Percentiles rank a stretch among this genome's conserved stretches.
Evolutionary conservation across 2,888 invertebrate genomes (phyloP).

Genomic region (Sipha maydis): DNA sequence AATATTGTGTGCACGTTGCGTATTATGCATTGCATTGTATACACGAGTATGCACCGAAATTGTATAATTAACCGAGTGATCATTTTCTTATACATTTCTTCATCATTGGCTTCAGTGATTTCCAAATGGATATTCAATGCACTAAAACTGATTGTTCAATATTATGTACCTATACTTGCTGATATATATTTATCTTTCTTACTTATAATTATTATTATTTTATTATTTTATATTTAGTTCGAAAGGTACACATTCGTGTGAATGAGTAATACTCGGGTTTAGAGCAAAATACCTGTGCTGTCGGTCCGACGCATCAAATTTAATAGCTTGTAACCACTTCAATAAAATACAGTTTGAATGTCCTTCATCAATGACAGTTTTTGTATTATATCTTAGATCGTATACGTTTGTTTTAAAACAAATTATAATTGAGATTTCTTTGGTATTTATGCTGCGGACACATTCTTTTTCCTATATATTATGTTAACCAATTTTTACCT

Average conservation of each 20-base stretch:
- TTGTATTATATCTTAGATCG: too few relatives aligned
- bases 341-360: too few relatives aligned
- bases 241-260: not conserved
- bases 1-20: not conserved
- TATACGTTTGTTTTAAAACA: too few relatives aligned
- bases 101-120: slow-evolving; percentile 1
- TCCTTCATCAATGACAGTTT: too few relatives aligned
- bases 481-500: not conserved
- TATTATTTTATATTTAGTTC: not conserved
- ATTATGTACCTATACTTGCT: not conserved
- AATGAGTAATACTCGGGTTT: not conserved
- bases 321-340: too few relatives aligned
- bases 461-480: not conserved
- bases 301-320: too few relatives aligned
- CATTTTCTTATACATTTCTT: slow-evolving; percentile 4
- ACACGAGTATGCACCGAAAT: not conserved
- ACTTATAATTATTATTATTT: not conserved
- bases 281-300: not conserved
- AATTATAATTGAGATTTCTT: too few relatives aligned
- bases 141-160: not conserved
- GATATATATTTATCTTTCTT: not conserved
- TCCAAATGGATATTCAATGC: not conserved
- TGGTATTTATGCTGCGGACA: too few relatives aligned
- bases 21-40: not conserved
- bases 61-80: slow-evolving; percentile 1